Evolutionary conservation across 2,113 vertebrate genomes (phyloP).

Genomic region (Xerus inauris): DNA sequence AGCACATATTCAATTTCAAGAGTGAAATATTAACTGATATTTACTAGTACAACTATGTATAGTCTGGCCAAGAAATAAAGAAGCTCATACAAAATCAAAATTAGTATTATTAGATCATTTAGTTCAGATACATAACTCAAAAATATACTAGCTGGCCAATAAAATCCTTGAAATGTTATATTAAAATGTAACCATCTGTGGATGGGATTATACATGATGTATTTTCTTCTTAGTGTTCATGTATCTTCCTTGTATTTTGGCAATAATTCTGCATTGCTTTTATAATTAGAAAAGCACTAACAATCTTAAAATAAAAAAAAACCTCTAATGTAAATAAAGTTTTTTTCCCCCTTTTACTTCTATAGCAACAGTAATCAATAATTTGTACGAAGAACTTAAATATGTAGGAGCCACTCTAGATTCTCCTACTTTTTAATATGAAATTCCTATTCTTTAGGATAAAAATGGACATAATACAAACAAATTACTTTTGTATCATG

Average conservation of each 20-base stretch:
- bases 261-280: conserved; percentile 50
- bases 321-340: background rate
- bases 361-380: background rate
- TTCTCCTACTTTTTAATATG: background rate
- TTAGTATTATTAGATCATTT: background rate
- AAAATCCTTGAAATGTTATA: conserved; percentile 46
- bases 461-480: background rate
- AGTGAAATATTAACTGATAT: conserved; percentile 11
- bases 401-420: background rate
- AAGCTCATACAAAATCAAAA: conserved; percentile 24
- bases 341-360: conserved; percentile 23
- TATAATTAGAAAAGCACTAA: conserved; percentile 46
- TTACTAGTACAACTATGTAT: conserved; percentile 15
- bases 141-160: background rate
- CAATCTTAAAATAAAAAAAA: conserved; percentile 16
- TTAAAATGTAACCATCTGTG: conserved; percentile 32
- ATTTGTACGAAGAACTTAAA: background rate
- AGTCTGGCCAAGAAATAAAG: conserved; percentile 21
- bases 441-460: conserved; percentile 23
- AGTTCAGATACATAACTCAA: conserved; percentile 30
- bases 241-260: conserved; percentile 29
- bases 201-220: background rate
- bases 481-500: conserved; percentile 1
- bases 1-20: background rate
- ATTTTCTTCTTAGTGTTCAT: conserved; percentile 28